phyloP scores from a whole-genome alignment of 2,797 vertebrate species.

The Sphenopsis melanotis region DNA sequence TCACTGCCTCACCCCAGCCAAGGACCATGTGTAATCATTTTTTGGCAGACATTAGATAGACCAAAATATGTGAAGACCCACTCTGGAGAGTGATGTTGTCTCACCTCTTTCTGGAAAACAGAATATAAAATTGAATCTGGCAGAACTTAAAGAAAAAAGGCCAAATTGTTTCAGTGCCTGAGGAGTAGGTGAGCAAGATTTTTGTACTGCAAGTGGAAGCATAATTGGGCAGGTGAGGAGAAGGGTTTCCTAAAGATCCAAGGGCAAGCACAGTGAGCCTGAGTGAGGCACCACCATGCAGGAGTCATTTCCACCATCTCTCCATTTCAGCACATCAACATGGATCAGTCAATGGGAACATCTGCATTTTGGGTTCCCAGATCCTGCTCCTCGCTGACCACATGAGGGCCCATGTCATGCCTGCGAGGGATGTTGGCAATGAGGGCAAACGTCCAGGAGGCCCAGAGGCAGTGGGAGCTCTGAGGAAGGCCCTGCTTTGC shows the following conservation, averaged over 20 bases:
- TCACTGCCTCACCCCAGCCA: fast-evolving
- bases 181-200: not conserved
- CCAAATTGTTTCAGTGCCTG: not conserved
- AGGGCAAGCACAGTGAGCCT: not conserved
- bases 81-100: not conserved
- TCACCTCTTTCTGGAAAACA: not conserved
- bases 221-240: not conserved
- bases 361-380: not conserved
- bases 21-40: not conserved
- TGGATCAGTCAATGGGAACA: not conserved
- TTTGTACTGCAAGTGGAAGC: not conserved
- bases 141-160: not conserved
- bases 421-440: fast-evolving
- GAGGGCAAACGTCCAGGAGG: not conserved
- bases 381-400: not conserved
- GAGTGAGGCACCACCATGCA: not conserved
- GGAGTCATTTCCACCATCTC: not conserved
- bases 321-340: not conserved
- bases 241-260: not conserved
- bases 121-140: not conserved
- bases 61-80: not conserved
- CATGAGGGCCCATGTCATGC: fast-evolving
- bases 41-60: not conserved
- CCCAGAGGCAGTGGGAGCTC: not conserved
- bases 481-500: fast-evolving